phyloP scores from a whole-genome alignment of 2,113 vertebrate species.

The Rhodinocichla rosea region DNA sequence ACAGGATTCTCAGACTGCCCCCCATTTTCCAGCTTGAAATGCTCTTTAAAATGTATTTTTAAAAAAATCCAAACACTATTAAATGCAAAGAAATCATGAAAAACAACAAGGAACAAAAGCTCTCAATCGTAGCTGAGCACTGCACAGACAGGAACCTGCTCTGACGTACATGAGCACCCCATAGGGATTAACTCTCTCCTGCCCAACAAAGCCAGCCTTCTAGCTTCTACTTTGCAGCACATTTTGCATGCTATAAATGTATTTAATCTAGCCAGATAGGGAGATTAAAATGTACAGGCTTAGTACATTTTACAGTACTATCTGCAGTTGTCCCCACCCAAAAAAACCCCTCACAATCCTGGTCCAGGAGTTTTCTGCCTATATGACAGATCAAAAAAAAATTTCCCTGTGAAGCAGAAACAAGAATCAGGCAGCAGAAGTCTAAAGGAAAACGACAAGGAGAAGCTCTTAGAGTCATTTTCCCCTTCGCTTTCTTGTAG shows the following conservation, averaged over 20 bases:
- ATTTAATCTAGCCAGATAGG: conserved; percentile 15
- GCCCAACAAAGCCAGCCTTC: conserved; percentile 32
- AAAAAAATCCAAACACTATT: conserved; percentile 71
- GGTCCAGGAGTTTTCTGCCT: conserved; percentile 3
- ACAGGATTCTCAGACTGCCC: background rate
- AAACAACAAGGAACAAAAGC: conserved; percentile 73
- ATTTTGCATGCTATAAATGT: background rate
- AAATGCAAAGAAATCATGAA: conserved; percentile 68
- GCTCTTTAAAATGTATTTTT: conserved; percentile 16
- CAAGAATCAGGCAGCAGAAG: background rate
- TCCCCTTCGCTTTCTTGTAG: background rate
- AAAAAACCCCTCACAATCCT: background rate
- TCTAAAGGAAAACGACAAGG: background rate
- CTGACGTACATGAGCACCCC: conserved; percentile 71
- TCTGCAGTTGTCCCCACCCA: conserved; percentile 2
- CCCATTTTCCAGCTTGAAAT: conserved; percentile 10
- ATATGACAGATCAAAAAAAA: background rate
- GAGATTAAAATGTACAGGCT: background rate
- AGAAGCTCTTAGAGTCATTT: background rate
- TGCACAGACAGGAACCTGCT: conserved; percentile 66
- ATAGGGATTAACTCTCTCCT: conserved; percentile 73
- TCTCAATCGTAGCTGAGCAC: conserved; percentile 69
- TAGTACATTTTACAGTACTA: background rate
- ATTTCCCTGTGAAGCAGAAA: background rate
- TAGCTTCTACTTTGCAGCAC: conserved; percentile 36